Conservation (phyloP, 2,888 invertebrate genomes). For the Xylota sylvarum region DNA sequence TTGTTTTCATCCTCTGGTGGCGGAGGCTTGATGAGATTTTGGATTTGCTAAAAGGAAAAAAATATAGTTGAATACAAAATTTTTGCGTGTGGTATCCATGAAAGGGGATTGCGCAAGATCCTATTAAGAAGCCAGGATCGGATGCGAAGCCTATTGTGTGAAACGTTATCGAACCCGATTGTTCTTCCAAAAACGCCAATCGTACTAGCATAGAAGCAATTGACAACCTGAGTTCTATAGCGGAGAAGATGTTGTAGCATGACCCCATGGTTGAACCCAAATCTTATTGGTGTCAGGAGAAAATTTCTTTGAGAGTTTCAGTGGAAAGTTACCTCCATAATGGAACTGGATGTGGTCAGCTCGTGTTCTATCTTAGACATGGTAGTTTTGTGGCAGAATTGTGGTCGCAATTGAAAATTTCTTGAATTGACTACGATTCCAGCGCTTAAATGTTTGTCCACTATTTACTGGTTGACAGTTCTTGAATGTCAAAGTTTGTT, state of each 20-base stretch:
- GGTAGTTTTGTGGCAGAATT: constrained; percentile 74
- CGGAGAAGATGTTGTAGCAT: not conserved
- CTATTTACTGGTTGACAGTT: constrained; percentile 53
- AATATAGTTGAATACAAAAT: constrained; percentile 32
- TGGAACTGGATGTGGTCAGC: constrained; percentile 91
- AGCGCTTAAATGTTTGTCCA: constrained; percentile 62
- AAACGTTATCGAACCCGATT: constrained; percentile 3
- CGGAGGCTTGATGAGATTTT: constrained; percentile 94
- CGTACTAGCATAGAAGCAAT: too few species aligned
- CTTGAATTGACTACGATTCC: constrained; percentile 13
- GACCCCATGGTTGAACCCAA: constrained; percentile 19
- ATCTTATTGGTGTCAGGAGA: not conserved
- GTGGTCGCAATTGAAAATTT: constrained; percentile 5
- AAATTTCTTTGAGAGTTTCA: not conserved
- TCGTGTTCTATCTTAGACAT: constrained; percentile 91
- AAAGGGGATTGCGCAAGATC: constrained; percentile 40
- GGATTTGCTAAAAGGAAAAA: constrained; percentile 89
- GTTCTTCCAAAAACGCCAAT: constrained; percentile 47
- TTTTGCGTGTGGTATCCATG: constrained; percentile 1
- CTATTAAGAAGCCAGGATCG: constrained; percentile 79
- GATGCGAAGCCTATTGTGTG: not conserved
- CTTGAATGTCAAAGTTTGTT: constrained; percentile 59
- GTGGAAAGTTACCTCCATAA: constrained; percentile 91
- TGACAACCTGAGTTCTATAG: constrained; percentile 2
- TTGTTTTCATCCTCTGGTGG: constrained; percentile 88